phyloP scores from a whole-genome alignment of 2,797 vertebrate species.

The Huso huso region DNA sequence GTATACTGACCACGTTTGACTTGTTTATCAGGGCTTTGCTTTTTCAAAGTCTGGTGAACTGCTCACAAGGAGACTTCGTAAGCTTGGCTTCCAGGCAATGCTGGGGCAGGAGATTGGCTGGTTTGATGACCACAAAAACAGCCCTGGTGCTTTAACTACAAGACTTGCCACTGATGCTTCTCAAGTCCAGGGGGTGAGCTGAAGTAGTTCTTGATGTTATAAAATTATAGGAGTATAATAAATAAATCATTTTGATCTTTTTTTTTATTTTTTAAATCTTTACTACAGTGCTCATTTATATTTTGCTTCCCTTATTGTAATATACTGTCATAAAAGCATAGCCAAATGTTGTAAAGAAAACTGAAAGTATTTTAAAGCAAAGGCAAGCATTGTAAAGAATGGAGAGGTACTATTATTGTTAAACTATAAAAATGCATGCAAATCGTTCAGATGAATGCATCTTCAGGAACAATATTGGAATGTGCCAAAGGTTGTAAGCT shows the following conservation, averaged over 20 bases:
- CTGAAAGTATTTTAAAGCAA: too few species aligned
- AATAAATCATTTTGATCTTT: background rate
- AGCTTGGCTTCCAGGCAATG: conserved; percentile 85
- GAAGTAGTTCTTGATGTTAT: background rate
- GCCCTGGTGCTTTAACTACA: conserved; percentile 86
- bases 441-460: too few species aligned
- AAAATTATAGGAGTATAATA: background rate
- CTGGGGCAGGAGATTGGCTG: conserved; percentile 87
- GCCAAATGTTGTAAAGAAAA: too few species aligned
- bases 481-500: too few species aligned
- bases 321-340: too few species aligned
- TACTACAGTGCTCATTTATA: background rate
- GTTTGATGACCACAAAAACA: conserved; percentile 93
- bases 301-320: background rate
- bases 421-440: too few species aligned
- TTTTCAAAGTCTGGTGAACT: conserved; percentile 95
- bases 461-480: too few species aligned
- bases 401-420: too few species aligned
- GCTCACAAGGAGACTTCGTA: conserved; percentile 81
- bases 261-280: too few species aligned
- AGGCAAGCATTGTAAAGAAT: too few species aligned
- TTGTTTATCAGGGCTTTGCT: conserved; percentile 68
- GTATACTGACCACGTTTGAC: background rate
- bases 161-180: conserved; percentile 92
- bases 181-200: conserved; percentile 91